Base-by-base conservation (phyloP, 2,113 vertebrate genomes). In the Aepyceros melampus region DNA sequence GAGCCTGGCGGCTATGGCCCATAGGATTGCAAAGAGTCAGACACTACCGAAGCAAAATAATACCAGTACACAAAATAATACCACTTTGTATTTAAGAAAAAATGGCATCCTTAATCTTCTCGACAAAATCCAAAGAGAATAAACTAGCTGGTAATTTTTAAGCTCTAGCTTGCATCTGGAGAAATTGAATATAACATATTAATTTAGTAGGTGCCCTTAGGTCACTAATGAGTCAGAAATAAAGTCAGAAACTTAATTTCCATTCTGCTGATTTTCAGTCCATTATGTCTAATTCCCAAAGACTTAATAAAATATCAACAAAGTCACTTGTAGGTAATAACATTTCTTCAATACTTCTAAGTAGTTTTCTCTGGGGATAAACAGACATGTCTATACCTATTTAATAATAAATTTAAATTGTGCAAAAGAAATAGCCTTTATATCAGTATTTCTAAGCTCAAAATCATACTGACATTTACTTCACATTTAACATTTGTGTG, bases 171-270 rank as follows among this genome's bases (percentile, higher is more conserved):
- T 89, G 49, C 56, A 94, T 79, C 91, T 85, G 6, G 86, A 96
- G 76, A 94, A 97, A 95, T 0, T 33, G 86, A 97, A 92, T 84
- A 84, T 53, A 92, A 89, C 78, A 86, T 89, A 92, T 84, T 97
- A 94, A 97, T 97, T 93, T 89, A 89, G 71, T 87, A 49, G 19
- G 64, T 83, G 56, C 83, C 91, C 92, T 64, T 56, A 87, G 93
- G 96, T 96, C 64, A 58, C 36, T 95, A 96, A 98, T 84, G 89
- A 96, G 94, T 96, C 83, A 89, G 89, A 95, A 92, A 93, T 87
- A 58, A 96, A 97, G 87, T 94, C 71, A 64, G 89, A 92, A 96
- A 96, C 56, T 89, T 95, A 95, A 97, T 98, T 97, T 97, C 79
- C 55, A 93, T 87, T 95, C 71, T 67, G 55, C 71, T 92, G 91